phyloP scores from a whole-genome alignment of 2,113 vertebrate species.

The Rhinopithecus roxellana region DNA sequence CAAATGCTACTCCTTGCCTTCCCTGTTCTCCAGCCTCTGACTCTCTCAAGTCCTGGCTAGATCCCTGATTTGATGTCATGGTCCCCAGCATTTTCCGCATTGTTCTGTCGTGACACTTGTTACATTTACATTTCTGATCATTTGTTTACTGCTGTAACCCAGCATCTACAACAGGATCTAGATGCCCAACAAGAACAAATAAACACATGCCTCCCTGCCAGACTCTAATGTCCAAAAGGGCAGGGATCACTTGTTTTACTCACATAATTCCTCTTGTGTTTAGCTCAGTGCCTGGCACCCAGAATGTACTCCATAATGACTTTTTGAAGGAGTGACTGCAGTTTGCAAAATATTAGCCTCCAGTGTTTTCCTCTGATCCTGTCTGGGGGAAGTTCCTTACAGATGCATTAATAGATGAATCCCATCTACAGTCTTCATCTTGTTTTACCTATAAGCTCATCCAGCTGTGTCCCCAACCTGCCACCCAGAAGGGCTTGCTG shows the following conservation, averaged over 20 bases:
- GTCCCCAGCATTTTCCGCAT: background rate
- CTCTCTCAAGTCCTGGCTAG: background rate
- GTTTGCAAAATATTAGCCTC: background rate
- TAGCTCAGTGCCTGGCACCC: background rate
- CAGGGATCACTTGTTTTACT: background rate
- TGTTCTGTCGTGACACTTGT: background rate
- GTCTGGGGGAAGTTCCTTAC: background rate
- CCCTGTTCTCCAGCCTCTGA: no score
- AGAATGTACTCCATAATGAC: background rate
- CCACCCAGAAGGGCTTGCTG: background rate
- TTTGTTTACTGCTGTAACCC: background rate
- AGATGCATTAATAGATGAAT: background rate
- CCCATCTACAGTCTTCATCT: background rate
- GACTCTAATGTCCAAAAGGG: background rate
- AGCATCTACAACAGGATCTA: background rate
- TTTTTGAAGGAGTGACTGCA: background rate
- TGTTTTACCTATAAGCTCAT: background rate
- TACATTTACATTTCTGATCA: background rate
- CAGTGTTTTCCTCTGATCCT: background rate
- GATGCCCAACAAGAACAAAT: background rate
- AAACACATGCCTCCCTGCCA: background rate
- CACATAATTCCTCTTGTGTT: no score
- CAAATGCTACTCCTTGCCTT: background rate
- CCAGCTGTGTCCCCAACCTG: background rate
- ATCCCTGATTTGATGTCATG: no score